phyloP scores from a whole-genome alignment of 2,888 invertebrate genomes.

The Belgica antarctica region DNA sequence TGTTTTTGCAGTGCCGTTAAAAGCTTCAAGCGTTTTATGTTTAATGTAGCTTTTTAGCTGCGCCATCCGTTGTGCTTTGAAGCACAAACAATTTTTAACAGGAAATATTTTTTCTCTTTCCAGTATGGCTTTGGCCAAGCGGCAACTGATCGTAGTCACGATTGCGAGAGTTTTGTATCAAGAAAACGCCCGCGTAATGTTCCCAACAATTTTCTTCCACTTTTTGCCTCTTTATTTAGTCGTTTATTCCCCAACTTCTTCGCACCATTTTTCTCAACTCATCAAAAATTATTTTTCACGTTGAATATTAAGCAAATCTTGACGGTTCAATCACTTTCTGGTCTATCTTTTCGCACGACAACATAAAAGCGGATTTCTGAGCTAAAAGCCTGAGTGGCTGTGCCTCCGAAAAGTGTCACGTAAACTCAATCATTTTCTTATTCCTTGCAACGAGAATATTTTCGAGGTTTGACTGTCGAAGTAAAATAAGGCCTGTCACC shows the following conservation, averaged over 20 bases:
- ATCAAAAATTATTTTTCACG: neutral
- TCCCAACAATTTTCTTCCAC: conserved; percentile 3
- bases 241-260: too few relatives aligned
- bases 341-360: neutral
- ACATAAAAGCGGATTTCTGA: neutral
- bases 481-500: neutral
- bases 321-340: neutral
- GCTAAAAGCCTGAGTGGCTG: neutral
- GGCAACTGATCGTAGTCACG: neutral
- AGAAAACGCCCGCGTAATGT: neutral
- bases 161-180: neutral
- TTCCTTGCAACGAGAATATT: neutral
- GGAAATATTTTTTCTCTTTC: conserved; percentile 3
- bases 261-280: too few relatives aligned
- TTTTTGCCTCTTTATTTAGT: too few relatives aligned
- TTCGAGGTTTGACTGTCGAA: neutral
- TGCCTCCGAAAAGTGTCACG: conserved; percentile 23
- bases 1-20: too few relatives aligned
- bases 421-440: conserved; percentile 28
- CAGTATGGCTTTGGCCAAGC: conserved; percentile 30
- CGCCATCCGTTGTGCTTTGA: neutral
- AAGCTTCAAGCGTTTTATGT: too few relatives aligned
- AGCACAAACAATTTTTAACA: neutral
- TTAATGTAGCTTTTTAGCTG: too few relatives aligned
- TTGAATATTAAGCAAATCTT: conserved; percentile 1